These are phyloP conservation scores for Aporophyla lueneburgensis DNA, from an alignment of 2,888 invertebrate species.

Conservation along the genomic window DNA sequence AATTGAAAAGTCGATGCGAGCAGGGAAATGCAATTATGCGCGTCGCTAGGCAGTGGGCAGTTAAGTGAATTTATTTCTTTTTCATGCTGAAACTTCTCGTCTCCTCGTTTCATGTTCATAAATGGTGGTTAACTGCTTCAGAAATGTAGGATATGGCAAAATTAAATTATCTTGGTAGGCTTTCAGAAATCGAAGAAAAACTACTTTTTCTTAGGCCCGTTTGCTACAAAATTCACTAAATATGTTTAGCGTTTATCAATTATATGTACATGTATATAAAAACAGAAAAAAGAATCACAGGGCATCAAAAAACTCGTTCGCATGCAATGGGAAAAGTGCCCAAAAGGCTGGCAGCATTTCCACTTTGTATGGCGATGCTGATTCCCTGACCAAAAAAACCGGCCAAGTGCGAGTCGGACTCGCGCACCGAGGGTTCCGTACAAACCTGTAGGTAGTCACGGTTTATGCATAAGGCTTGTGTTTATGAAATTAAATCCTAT, in stretches of 20 bases:
- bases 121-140: neutral
- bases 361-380: too few relatives aligned
- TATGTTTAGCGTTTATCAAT: neutral
- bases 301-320: too few relatives aligned
- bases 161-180: neutral
- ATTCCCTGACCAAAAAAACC: too few relatives aligned
- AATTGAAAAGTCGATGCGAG: conserved; percentile 27
- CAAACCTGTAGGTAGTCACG: too few relatives aligned
- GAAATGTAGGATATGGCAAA: neutral
- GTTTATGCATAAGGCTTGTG: too few relatives aligned
- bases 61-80: neutral
- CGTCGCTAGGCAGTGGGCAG: neutral
- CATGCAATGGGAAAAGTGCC: too few relatives aligned
- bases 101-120: neutral
- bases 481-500: too few relatives aligned
- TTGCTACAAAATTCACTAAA: neutral
- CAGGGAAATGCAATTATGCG: conserved; percentile 32
- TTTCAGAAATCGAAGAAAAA: neutral
- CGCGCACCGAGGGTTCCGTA: too few relatives aligned
- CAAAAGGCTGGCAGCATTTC: too few relatives aligned
- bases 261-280: neutral
- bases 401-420: too few relatives aligned
- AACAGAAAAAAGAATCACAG: too few relatives aligned
- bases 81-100: neutral
- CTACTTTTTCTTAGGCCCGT: too few relatives aligned